Evolutionary conservation across 92 coral and sea anemone genomes (phyloP).

Genomic region (Paragorgia papillata): DNA sequence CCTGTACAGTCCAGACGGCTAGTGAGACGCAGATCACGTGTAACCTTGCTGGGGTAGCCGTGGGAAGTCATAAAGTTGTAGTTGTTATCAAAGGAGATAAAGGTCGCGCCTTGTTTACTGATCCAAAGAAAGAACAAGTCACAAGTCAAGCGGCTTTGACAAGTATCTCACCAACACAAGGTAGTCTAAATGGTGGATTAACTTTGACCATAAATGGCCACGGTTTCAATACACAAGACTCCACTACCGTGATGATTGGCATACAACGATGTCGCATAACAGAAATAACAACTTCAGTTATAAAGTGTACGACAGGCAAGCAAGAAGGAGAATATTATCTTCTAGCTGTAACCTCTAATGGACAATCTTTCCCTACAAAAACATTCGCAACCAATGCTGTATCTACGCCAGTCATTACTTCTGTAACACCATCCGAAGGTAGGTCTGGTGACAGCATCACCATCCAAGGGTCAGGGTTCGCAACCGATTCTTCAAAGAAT

Average conservation of each 20-base stretch:
- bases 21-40: constrained; percentile 62
- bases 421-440: constrained; percentile 68
- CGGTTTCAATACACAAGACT: constrained; percentile 73
- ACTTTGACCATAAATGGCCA: constrained; percentile 67
- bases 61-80: constrained; percentile 19
- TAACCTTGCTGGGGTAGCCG: constrained; percentile 60
- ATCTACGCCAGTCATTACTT: constrained; percentile 66
- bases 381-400: constrained; percentile 65
- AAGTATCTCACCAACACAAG: constrained; percentile 70
- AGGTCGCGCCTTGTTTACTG: constrained; percentile 15
- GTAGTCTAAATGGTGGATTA: constrained; percentile 79
- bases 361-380: constrained; percentile 53
- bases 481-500: constrained; percentile 49
- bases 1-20: constrained; percentile 64
- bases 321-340: constrained; percentile 74
- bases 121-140: background rate
- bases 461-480: constrained; percentile 74
- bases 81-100: constrained; percentile 14
- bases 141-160: constrained; percentile 34
- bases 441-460: constrained; percentile 59
- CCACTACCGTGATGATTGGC: constrained; percentile 69
- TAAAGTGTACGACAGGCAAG: constrained; percentile 62
- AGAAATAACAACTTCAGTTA: constrained; percentile 60
- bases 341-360: constrained; percentile 62
- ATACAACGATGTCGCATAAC: constrained; percentile 45